These are phyloP conservation scores for Glyptemys insculpta DNA, from an alignment of 2,797 vertebrate species.

Conservation along the genomic window DNA sequence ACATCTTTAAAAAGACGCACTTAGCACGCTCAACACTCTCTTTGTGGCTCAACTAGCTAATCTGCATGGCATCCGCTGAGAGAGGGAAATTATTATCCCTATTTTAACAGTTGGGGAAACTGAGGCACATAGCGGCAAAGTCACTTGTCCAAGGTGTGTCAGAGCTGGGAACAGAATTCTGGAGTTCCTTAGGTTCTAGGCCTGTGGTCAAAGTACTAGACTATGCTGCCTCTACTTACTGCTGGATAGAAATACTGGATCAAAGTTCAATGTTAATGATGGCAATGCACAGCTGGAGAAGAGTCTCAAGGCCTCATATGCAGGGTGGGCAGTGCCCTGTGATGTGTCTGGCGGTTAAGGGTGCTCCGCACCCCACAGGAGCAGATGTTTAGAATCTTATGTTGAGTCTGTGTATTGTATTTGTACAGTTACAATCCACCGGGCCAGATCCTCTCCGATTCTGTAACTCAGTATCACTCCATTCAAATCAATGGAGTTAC, in stretches of 20 bases:
- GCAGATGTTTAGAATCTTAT: neutral
- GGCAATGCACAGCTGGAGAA: neutral
- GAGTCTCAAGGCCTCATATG: neutral
- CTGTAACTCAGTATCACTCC: neutral
- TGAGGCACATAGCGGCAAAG: neutral
- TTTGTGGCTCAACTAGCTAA: neutral
- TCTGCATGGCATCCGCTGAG: neutral
- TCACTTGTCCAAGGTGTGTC: accelerated
- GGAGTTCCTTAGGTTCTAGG: accelerated
- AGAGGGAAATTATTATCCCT: neutral
- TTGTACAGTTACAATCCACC: neutral
- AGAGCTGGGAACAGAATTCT: neutral
- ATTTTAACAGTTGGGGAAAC: neutral
- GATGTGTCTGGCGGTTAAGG: neutral
- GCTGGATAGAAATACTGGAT: neutral
- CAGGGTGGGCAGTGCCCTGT: neutral
- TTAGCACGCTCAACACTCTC: neutral
- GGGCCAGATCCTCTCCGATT: neutral
- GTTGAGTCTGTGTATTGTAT: neutral
- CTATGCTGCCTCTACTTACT: neutral
- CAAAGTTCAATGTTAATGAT: neutral
- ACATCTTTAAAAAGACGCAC: neutral
- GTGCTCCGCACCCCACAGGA: neutral
- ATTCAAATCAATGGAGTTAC: neutral
- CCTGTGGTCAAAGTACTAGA: neutral